Evolutionary conservation across 2,888 invertebrate genomes (phyloP).

Genomic region (Dolichopus griseipennis): DNA sequence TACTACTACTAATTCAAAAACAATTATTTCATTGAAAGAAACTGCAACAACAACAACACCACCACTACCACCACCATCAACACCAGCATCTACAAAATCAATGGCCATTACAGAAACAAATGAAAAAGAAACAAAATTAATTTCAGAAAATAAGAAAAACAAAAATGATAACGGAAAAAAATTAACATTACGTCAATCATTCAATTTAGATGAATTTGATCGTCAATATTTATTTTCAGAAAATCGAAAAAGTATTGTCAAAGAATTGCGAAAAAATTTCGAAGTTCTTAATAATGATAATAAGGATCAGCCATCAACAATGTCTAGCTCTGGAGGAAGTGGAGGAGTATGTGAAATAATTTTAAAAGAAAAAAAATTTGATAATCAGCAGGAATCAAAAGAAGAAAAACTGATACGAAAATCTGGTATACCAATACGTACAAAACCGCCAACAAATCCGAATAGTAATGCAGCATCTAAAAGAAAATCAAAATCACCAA

Average conservation of each 20-base stretch:
- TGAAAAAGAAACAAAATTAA: constrained; percentile 11
- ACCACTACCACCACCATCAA: neutral
- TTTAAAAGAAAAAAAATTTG: constrained; percentile 19
- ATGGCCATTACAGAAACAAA: neutral
- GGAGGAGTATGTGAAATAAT: no score
- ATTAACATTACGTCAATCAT: constrained; percentile 18
- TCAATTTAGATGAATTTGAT: constrained; percentile 23
- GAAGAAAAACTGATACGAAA: neutral
- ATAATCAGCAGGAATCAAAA: constrained; percentile 12
- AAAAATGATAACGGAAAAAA: neutral
- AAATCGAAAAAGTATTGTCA: constrained; percentile 21
- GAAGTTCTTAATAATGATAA: constrained; percentile 15
- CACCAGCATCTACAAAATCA: neutral
- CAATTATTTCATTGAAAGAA: neutral
- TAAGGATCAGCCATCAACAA: neutral
- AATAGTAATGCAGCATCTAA: neutral
- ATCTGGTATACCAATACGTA: neutral
- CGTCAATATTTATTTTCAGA: constrained; percentile 21
- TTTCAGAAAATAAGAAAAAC: neutral
- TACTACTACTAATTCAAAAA: neutral
- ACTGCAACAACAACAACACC: neutral
- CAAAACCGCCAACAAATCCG: neutral
- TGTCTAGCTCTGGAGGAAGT: neutral
- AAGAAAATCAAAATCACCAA: neutral
- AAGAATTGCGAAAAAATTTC: constrained; percentile 24